phyloP scores from a whole-genome alignment of 2,797 vertebrate species.

The Etheostoma nigrum region DNA sequence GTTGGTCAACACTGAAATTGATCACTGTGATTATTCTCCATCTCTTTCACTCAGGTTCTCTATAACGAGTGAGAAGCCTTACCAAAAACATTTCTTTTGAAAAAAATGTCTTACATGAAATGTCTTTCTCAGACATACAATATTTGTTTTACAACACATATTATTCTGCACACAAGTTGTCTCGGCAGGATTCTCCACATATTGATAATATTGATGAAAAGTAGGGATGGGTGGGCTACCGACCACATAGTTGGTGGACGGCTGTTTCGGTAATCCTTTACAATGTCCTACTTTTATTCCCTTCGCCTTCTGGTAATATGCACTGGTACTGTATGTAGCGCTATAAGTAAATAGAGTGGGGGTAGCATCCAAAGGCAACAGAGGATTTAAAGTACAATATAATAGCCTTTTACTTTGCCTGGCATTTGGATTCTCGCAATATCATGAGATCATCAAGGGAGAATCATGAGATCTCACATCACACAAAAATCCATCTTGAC shows the following conservation, averaged over 20 bases:
- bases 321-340: background rate
- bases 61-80: background rate
- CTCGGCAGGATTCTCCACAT: background rate
- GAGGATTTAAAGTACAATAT: background rate
- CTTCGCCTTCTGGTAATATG: background rate
- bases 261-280: constrained; percentile 25
- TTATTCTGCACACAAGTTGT: background rate
- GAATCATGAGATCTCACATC: no score
- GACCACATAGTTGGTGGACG: background rate
- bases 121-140: background rate
- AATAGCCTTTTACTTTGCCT: no score
- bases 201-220: constrained; percentile 30
- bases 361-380: background rate
- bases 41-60: background rate
- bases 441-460: no score
- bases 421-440: no score
- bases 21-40: constrained; percentile 8
- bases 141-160: background rate
- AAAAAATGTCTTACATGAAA: background rate
- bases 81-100: background rate
- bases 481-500: no score
- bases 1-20: constrained; percentile 1
- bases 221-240: background rate
- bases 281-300: constrained; percentile 26
- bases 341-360: constrained; percentile 13